phyloP scores from a whole-genome alignment of 2,113 vertebrate genomes.

The Rutilus rutilus region DNA sequence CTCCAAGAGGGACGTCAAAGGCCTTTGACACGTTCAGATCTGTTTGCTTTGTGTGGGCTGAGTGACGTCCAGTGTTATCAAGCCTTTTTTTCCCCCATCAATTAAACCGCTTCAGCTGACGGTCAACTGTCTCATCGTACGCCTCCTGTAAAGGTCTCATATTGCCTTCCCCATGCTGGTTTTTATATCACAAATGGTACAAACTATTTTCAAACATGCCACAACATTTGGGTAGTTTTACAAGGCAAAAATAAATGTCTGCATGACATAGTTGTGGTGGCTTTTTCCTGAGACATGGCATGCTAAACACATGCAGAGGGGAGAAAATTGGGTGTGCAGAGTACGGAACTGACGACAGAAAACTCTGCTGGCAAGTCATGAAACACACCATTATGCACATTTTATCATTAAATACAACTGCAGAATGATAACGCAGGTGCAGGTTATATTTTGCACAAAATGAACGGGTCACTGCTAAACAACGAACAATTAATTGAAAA shows the following conservation, averaged over 20 bases:
- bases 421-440: neutral
- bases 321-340: slow-evolving; percentile 32
- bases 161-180: neutral
- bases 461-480: slow-evolving; percentile 13
- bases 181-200: neutral
- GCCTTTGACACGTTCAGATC: neutral
- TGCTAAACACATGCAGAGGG: slow-evolving; percentile 50
- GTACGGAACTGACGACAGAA: slow-evolving; percentile 34
- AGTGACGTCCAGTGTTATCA: slow-evolving; percentile 25
- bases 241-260: slow-evolving; percentile 45
- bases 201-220: slow-evolving; percentile 44
- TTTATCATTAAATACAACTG: neutral
- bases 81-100: slow-evolving; percentile 11
- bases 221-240: slow-evolving; percentile 47
- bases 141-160: slow-evolving; percentile 13
- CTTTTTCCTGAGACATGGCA: slow-evolving; percentile 45
- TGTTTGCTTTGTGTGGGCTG: slow-evolving; percentile 22
- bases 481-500: slow-evolving; percentile 15
- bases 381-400: slow-evolving; percentile 6
- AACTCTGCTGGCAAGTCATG: slow-evolving; percentile 20
- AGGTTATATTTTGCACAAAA: neutral
- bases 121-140: neutral
- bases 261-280: slow-evolving; percentile 53
- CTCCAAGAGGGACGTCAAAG: slow-evolving; percentile 1
- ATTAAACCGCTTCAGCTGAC: neutral